These are phyloP conservation scores for Lindbergichthys nudifrons DNA, from an alignment of 2,797 vertebrate species.

Conservation along the genomic window DNA sequence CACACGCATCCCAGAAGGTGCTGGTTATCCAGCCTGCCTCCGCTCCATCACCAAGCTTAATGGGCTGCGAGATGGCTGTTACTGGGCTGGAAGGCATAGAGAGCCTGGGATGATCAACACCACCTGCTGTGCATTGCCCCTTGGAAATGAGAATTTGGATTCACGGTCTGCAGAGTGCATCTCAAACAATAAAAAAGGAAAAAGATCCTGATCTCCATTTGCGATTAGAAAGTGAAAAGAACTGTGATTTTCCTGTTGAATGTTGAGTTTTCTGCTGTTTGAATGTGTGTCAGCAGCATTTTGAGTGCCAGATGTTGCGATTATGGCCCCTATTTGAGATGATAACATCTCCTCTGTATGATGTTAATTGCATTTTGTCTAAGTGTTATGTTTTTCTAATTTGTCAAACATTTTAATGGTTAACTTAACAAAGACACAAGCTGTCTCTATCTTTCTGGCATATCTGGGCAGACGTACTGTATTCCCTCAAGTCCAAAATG, in stretches of 20 bases:
- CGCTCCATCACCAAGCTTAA: conserved; percentile 46
- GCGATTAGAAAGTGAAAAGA: background rate
- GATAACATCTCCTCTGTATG: conserved; percentile 5
- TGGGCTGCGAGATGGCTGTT: conserved; percentile 51
- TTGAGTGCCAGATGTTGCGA: conserved; percentile 35
- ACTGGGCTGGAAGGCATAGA: conserved; percentile 14
- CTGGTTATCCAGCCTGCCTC: conserved; percentile 43
- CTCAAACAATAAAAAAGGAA: conserved; percentile 42
- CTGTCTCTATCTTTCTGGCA: background rate
- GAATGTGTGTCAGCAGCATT: conserved; percentile 43
- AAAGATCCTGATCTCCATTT: conserved; percentile 1
- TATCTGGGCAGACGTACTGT: background rate
- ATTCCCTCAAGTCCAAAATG: background rate
- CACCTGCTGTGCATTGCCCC: conserved; percentile 50
- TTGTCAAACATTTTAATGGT: conserved; percentile 3
- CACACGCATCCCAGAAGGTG: conserved; percentile 55
- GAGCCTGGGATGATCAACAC: conserved; percentile 48
- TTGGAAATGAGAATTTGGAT: conserved; percentile 32
- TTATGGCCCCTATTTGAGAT: conserved; percentile 25
- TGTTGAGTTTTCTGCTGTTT: conserved; percentile 8
- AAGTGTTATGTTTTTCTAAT: conserved; percentile 1
- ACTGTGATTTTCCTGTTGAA: background rate
- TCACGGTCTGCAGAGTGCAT: conserved; percentile 5
- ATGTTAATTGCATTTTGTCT: conserved; percentile 23
- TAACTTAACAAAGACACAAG: background rate